Evolutionary conservation across 2,888 invertebrate species (phyloP).

Genomic region (Melanotus villosus): DNA sequence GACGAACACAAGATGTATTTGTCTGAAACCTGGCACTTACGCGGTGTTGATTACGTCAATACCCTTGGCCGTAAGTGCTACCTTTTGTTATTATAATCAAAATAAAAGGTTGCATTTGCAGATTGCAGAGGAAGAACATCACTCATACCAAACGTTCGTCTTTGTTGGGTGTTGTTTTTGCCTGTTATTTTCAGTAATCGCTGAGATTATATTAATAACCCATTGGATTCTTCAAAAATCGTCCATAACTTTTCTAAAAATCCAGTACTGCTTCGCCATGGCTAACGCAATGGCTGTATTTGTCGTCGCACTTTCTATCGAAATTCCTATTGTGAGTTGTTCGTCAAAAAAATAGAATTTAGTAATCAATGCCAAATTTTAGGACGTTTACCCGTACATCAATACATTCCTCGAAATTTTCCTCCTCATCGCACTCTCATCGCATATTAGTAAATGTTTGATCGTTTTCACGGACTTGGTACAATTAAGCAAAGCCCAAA

Average conservation of each 20-base stretch:
- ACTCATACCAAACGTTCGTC: slow-evolving; percentile 65
- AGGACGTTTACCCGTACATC: slow-evolving; percentile 75
- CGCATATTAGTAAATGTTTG: slow-evolving; percentile 80
- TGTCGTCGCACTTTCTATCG: slow-evolving; percentile 69
- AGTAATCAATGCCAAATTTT: slow-evolving; percentile 54
- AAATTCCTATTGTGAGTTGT: slow-evolving; percentile 69
- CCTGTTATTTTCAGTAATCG: slow-evolving; percentile 69
- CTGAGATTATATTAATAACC: slow-evolving; percentile 68
- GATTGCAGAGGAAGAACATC: slow-evolving; percentile 41
- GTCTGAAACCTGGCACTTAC: slow-evolving; percentile 75
- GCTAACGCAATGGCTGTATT: slow-evolving; percentile 80
- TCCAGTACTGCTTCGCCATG: slow-evolving; percentile 79
- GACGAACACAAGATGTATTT: slow-evolving; percentile 73
- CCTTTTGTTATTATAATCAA: too few relatives aligned
- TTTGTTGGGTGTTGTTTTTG: slow-evolving; percentile 72
- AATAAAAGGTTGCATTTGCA: too few relatives aligned
- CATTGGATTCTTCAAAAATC: slow-evolving; percentile 55
- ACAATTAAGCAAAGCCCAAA: slow-evolving; percentile 70
- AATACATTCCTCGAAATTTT: slow-evolving; percentile 76
- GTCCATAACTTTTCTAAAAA: slow-evolving; percentile 72
- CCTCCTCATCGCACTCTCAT: slow-evolving; percentile 78
- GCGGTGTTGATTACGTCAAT: slow-evolving; percentile 75
- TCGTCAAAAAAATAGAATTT: background rate
- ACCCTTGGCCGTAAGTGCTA: slow-evolving; percentile 68
- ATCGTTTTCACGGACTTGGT: slow-evolving; percentile 80